A percentile compares a stretch with the other conserved stretches of the same genome.
These are phyloP conservation scores for Monodelphis domestica DNA, from an alignment of 2,797 vertebrate genomes.

Conservation along the genomic window DNA sequence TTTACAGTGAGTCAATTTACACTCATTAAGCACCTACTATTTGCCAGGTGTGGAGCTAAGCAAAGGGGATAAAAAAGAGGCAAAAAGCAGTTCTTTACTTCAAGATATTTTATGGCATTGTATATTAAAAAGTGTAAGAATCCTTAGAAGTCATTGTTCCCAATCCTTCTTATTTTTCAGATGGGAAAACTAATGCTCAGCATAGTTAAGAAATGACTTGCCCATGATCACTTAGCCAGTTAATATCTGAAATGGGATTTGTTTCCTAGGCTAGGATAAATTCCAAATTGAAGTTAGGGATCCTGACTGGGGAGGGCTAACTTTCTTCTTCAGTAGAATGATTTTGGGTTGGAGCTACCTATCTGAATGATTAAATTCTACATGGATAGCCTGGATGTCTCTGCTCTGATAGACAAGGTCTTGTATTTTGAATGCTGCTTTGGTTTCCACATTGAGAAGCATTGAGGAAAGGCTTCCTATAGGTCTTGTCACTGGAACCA, in stretches of 20 bases:
- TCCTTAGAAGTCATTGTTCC: background rate
- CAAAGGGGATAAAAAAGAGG: background rate
- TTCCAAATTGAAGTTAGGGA: background rate
- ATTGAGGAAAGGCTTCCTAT: background rate
- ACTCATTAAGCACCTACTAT: background rate
- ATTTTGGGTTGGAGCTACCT: background rate
- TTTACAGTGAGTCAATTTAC: background rate
- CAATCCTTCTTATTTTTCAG: background rate
- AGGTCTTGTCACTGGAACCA: background rate
- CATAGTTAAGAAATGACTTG: background rate
- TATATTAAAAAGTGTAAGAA: background rate
- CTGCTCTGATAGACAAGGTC: background rate
- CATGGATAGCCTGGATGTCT: background rate
- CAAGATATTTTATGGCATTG: background rate
- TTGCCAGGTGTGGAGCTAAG: background rate
- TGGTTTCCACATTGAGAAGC: background rate
- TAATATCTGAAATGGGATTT: background rate
- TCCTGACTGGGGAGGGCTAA: rapidly evolving
- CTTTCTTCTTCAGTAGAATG: background rate
- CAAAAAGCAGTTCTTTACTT: background rate
- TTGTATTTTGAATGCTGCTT: background rate
- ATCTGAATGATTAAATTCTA: background rate
- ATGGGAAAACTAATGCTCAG: no score
- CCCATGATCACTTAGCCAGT: background rate
- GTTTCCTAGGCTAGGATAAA: background rate